Base-by-base conservation (phyloP, 2,888 invertebrate species). In the Synanthedon myopaeformis region DNA sequence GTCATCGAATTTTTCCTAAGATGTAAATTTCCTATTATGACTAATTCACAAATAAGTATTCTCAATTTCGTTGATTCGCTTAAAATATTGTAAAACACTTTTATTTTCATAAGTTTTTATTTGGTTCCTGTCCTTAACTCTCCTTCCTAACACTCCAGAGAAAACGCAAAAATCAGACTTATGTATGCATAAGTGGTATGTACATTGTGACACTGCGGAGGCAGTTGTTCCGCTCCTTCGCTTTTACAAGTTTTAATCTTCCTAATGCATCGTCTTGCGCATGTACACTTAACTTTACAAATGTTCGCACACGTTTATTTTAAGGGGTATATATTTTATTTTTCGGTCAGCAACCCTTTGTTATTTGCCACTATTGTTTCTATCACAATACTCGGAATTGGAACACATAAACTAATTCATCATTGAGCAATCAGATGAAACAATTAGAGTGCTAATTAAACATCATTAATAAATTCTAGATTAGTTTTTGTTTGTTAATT, bases 241-340 rank as follows among this genome's bases (percentile, higher is more conserved):
- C 82, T 76, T 82, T 81, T 78, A 73, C 75, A 76, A 78, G 70
- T 84, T 85, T 84, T 82, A 86, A 86, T 86, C 84, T 83, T 71
- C 74, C 84, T 85, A 86, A 86, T 86, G 86, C 75, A 70, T 76
- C 75, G 74, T 71, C 71, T 77, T 71, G 68, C 72, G 64, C 68
- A 66, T 35, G 35, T 63, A 69, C 72, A 72, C 75, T 78, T 76
- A 65, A 74, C 72, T 79, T 76, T 65, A 74, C 72, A 74, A 82
- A 79, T 72, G 70, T 67, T 74, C 64, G 69, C 66, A 35, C 35
- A 61, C 67, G 68, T 65, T 76, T 71, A 67, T 69, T 64, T 67
- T 65, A 52, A 51, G 70, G 63, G 66, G 61, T 65, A 67, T 66
- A 65, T 67, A 64, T 72, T 72, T 67, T 68, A 74, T 70, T 72